Base-by-base conservation (phyloP, 2,888 invertebrate species). In the Chymomyza amoena region DNA sequence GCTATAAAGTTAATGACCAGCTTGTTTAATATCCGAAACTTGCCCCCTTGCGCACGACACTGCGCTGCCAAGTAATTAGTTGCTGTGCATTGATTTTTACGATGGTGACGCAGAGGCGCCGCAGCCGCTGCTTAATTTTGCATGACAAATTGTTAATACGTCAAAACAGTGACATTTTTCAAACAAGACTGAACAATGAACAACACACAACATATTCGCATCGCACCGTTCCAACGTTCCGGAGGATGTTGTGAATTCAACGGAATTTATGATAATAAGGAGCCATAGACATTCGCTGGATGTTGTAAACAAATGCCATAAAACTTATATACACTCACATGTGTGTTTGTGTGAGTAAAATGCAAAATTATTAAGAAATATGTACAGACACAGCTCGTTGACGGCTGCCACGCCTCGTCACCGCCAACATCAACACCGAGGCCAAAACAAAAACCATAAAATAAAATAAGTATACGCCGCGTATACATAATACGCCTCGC, bases 61-160 rank as follows among this genome's bases (percentile, higher is more conserved):
- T 32, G 32, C 28, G 6, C 25, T 65, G 71, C 54, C 69, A 65
- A 77, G 88, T 84, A 84, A 84, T 84, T 84, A 84, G 86, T 86
- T 88, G 84, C 73, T 86, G 72, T 64, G 88, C 84, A 83, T 86
- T 83, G 83, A 83, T 88, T 83, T 87, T 81, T 75, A 86, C 77
- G 78, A 70, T 56, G 57, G 73, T 45, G 54, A 52, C 75, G 61
- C 67, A 62, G 50, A 10, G 39, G 45, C 61, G 65, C 56, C 71
- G 32, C 7, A 56, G 39, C 59, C 56, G 18, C 64, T 78, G 83
- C 75, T 79, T 87, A 84, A 84, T 87, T 87, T 76, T 69, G 79
- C 84, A 73, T 87, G 88, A 83, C 78, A 87, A 84, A 86, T 84
- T 86, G 84, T 81, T 87, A 79, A 85, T 86, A 81, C 81, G 79